Conservation (phyloP, 2,888 invertebrate species). For the Nycteola revayana region DNA sequence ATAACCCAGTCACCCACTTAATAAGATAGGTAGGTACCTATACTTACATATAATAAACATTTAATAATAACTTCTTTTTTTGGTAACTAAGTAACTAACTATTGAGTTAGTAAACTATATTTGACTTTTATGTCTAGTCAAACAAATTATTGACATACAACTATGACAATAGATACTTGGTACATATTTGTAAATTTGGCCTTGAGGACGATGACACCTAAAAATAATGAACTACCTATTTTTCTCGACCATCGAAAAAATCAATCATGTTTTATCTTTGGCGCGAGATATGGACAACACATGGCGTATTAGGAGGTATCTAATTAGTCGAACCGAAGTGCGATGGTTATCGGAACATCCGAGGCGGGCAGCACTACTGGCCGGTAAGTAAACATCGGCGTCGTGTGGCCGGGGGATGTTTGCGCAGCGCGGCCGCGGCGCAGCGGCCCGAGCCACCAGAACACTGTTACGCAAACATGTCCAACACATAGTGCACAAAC, state of each 20-base stretch:
- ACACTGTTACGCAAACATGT: constrained; percentile 75
- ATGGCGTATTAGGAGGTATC: constrained; percentile 13
- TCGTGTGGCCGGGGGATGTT: constrained; percentile 27
- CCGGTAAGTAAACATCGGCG: constrained; percentile 51
- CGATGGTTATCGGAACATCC: constrained; percentile 35
- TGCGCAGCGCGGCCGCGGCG: constrained; percentile 15
- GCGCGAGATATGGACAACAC: constrained; percentile 9
- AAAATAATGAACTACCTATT: constrained; percentile 13
- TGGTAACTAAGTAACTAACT: too few relatives aligned
- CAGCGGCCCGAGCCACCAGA: constrained; percentile 45
- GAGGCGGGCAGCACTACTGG: constrained; percentile 9
- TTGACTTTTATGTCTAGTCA: too few relatives aligned
- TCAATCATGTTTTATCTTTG: constrained; percentile 20
- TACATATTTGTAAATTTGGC: too few relatives aligned
- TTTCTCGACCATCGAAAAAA: constrained; percentile 21
- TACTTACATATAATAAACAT: too few relatives aligned
- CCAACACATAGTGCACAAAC: constrained; percentile 63
- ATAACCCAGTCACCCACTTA: too few relatives aligned
- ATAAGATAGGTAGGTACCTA: too few relatives aligned
- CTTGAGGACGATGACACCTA: constrained; percentile 28
- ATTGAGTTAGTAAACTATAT: too few relatives aligned
- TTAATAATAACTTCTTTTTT: too few relatives aligned
- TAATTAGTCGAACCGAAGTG: constrained; percentile 23
- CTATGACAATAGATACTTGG: too few relatives aligned
- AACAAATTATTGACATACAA: too few relatives aligned